Evolutionary conservation across 2,888 invertebrate genomes (phyloP).

Genomic region (Agrochola lychnidis): DNA sequence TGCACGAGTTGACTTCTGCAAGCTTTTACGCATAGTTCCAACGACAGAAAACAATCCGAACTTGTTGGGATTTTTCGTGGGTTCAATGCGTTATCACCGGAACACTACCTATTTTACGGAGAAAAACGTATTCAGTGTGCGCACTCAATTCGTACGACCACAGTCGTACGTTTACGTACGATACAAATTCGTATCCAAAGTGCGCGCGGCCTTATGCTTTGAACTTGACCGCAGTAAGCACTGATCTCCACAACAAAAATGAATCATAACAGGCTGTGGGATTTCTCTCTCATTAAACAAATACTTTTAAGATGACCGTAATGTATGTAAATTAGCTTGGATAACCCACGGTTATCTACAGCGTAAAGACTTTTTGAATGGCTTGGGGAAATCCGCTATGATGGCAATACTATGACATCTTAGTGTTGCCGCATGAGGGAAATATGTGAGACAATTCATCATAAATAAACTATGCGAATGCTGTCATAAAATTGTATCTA

Average conservation of each 20-base stretch:
- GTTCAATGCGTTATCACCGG: too few relatives aligned
- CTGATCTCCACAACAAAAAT: not conserved
- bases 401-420: slow-evolving; percentile 40
- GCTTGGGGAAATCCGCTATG: slow-evolving; percentile 49
- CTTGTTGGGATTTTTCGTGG: too few relatives aligned
- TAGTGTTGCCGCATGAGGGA: slow-evolving; percentile 26
- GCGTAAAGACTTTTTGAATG: slow-evolving; percentile 28
- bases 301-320: slow-evolving; percentile 17
- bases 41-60: too few relatives aligned
- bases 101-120: too few relatives aligned
- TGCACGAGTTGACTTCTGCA: too few relatives aligned
- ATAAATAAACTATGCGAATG: slow-evolving; percentile 40
- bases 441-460: slow-evolving; percentile 36
- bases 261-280: slow-evolving; percentile 29
- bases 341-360: slow-evolving; percentile 25
- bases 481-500: slow-evolving; percentile 39
- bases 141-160: too few relatives aligned
- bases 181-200: too few relatives aligned
- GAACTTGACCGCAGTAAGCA: too few relatives aligned
- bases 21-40: too few relatives aligned
- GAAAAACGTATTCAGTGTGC: too few relatives aligned
- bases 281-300: slow-evolving; percentile 39
- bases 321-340: slow-evolving; percentile 18
- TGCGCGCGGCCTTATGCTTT: too few relatives aligned
- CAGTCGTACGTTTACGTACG: too few relatives aligned